These are phyloP conservation scores for Ciconia maguari DNA, from an alignment of 2,113 vertebrate genomes.

Conservation along the genomic window DNA sequence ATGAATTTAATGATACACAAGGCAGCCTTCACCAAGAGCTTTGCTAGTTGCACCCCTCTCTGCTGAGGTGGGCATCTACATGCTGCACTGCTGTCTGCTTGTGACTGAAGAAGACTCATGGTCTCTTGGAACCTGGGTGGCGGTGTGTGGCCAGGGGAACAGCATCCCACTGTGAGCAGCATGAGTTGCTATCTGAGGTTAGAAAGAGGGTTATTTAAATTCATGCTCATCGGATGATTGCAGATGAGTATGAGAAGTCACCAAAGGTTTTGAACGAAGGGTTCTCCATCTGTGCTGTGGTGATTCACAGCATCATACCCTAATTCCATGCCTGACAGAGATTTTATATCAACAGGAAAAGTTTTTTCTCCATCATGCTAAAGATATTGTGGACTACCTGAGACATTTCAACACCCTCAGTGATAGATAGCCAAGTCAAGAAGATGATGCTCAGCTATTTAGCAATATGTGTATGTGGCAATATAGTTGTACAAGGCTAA, in stretches of 20 bases:
- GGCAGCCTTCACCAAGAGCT: not conserved
- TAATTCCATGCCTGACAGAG: not conserved
- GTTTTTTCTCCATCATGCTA: not conserved
- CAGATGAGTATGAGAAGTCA: not conserved
- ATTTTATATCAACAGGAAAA: conserved; percentile 6
- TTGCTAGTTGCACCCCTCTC: not conserved
- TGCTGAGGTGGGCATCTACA: not conserved
- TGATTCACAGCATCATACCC: not conserved
- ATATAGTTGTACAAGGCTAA: not conserved
- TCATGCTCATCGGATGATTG: not conserved
- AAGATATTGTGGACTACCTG: not conserved
- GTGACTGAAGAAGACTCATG: not conserved
- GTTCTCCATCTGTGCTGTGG: not conserved
- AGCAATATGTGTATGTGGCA: not conserved
- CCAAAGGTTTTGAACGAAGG: not conserved
- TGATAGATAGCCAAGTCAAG: not conserved
- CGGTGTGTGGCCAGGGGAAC: not conserved
- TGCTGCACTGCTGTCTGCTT: not conserved
- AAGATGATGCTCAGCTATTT: not conserved
- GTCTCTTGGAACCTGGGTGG: not conserved
- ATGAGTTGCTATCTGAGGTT: not conserved
- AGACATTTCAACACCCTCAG: not conserved
- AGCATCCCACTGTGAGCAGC: not conserved
- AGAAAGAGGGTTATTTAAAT: not conserved
- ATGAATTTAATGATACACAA: not conserved